These are phyloP conservation scores for Amblyteles armatorius DNA, from an alignment of 2,888 invertebrate species.

Conservation along the genomic window DNA sequence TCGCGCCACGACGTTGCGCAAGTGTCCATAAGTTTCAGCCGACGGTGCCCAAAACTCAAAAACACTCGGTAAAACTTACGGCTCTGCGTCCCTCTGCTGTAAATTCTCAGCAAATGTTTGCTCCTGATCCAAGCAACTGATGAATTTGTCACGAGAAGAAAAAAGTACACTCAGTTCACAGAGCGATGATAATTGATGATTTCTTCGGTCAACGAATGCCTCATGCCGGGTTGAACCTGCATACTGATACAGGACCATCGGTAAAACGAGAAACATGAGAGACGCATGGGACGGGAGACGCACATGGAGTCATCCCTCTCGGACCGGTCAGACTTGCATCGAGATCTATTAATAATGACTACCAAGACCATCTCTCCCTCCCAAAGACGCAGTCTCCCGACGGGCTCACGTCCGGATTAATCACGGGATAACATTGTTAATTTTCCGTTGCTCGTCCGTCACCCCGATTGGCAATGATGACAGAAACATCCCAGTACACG, in stretches of 20 bases:
- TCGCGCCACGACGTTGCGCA: not conserved
- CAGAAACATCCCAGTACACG: constrained; percentile 38
- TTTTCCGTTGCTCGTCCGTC: constrained; percentile 72
- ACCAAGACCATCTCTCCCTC: constrained; percentile 3
- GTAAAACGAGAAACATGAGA: constrained; percentile 13
- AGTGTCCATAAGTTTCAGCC: constrained; percentile 31
- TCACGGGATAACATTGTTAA: constrained; percentile 77
- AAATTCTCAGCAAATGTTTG: not conserved
- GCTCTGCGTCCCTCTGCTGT: too few species aligned
- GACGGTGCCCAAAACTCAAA: constrained; percentile 18
- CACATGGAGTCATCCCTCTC: constrained; percentile 12
- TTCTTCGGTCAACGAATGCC: constrained; percentile 26
- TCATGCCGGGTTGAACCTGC: constrained; percentile 37
- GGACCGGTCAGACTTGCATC: constrained; percentile 49
- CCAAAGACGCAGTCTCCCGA: constrained; percentile 35
- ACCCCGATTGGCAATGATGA: constrained; percentile 64
- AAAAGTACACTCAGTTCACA: constrained; percentile 4
- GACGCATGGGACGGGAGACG: constrained; percentile 13
- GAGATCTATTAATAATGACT: constrained; percentile 63
- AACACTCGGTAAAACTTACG: constrained; percentile 24
- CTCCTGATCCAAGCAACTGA: not conserved
- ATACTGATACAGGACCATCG: not conserved
- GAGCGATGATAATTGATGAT: constrained; percentile 44
- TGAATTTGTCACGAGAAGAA: constrained; percentile 13
- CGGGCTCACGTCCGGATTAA: constrained; percentile 73